Evolutionary conservation across 2,888 invertebrate species (phyloP).

Genomic region (Trisateles emortualis): DNA sequence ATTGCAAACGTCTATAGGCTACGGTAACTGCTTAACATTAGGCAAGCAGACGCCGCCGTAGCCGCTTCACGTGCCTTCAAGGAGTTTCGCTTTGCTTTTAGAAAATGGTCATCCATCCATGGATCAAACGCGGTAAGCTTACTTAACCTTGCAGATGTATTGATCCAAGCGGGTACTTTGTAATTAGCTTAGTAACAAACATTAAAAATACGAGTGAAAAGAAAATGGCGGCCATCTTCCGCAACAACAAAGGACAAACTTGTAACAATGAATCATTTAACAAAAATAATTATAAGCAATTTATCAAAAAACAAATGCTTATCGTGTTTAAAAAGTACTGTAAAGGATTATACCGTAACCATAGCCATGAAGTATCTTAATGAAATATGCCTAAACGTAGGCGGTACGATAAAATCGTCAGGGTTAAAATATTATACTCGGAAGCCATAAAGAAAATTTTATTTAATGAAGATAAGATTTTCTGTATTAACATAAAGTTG

Average conservation of each 20-base stretch:
- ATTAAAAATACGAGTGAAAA: no score
- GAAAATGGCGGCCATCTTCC: no score
- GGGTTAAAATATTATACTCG: constrained; percentile 77
- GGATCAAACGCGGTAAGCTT: no score
- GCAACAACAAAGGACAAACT: neutral
- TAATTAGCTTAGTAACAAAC: no score
- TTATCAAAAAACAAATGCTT: constrained; percentile 4
- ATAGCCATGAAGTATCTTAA: constrained; percentile 55
- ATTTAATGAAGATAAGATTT: constrained; percentile 70
- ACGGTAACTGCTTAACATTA: no score
- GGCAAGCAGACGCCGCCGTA: no score
- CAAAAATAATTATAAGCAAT: neutral
- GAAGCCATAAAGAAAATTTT: constrained; percentile 80
- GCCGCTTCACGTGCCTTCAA: no score
- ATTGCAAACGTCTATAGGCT: no score
- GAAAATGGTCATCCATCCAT: no score
- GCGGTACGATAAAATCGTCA: constrained; percentile 71
- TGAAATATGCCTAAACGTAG: constrained; percentile 69
- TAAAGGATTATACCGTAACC: constrained; percentile 37
- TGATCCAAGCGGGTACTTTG: no score
- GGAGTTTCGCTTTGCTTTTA: no score
- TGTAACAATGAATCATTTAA: neutral
- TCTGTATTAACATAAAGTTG: constrained; percentile 65
- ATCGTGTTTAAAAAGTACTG: constrained; percentile 10
- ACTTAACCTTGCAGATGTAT: no score